Percentiles rank a stretch among this genome's conserved stretches.
These are phyloP conservation scores for Oncorhynchus gorbuscha DNA, from an alignment of 2,113 vertebrate genomes.

Conservation along the genomic window DNA sequence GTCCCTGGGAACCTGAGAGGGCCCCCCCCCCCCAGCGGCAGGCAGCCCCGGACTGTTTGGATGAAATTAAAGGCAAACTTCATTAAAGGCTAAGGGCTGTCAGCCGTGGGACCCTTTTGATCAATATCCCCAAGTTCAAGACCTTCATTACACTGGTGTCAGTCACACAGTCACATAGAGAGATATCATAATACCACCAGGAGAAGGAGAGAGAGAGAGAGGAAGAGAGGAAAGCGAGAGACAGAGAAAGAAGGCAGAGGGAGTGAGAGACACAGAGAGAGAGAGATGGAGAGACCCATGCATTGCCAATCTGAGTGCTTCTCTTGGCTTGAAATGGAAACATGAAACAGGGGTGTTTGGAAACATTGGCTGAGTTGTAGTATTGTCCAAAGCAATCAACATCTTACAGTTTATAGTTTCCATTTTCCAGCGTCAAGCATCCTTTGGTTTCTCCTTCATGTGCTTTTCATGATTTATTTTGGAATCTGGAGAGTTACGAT, in stretches of 20 bases:
- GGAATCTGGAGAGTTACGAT: constrained; percentile 53
- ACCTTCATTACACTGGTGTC: constrained; percentile 51
- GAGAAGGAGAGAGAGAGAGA: constrained; percentile 18
- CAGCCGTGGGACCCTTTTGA: constrained; percentile 60
- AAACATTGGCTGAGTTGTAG: constrained; percentile 43
- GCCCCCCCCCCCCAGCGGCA: constrained; percentile 24
- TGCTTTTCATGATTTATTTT: constrained; percentile 60
- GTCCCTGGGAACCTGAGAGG: constrained; percentile 67
- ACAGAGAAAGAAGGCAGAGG: background rate
- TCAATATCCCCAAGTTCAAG: constrained; percentile 60
- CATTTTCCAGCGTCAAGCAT: constrained; percentile 45
- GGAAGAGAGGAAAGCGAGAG: background rate
- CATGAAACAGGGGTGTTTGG: constrained; percentile 46
- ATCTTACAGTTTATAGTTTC: constrained; percentile 63
- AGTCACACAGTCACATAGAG: constrained; percentile 14
- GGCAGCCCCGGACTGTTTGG: constrained; percentile 34
- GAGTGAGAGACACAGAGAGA: background rate
- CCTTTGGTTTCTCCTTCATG: constrained; percentile 53
- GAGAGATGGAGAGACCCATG: constrained; percentile 2
- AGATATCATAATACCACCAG: background rate
- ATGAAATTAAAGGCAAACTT: constrained; percentile 67
- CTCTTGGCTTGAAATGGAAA: constrained; percentile 42
- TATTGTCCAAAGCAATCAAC: constrained; percentile 53
- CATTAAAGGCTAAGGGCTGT: constrained; percentile 62
- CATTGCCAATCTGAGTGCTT: constrained; percentile 16